Evolutionary conservation across 1,140 invertebrate genomes (phyloP).

Genomic region (Rhyzopertha dominica): DNA sequence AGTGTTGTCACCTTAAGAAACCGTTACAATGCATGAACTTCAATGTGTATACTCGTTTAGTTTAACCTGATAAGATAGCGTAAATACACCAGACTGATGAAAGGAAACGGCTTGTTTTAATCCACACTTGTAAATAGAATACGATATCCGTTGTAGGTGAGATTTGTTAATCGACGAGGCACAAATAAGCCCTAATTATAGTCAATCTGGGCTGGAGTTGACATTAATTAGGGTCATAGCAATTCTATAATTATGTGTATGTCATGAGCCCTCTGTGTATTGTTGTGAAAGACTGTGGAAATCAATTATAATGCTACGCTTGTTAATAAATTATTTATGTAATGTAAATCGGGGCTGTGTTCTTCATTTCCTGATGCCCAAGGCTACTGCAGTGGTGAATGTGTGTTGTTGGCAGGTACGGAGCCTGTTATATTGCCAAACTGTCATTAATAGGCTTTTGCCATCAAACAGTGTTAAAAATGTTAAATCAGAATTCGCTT

Average conservation of each 20-base stretch:
- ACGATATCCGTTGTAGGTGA: too few species aligned
- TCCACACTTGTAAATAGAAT: conserved; percentile 7
- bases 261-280: conserved; percentile 20
- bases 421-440: too few species aligned
- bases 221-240: conserved; percentile 11
- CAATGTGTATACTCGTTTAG: too few species aligned
- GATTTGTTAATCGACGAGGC: too few species aligned
- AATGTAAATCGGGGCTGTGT: conserved; percentile 5
- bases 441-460: too few species aligned
- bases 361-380: conserved; percentile 1
- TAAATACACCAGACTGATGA: too few species aligned
- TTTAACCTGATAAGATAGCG: too few species aligned
- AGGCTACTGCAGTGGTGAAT: neutral
- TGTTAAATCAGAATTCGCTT: too few species aligned
- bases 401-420: too few species aligned
- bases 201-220: conserved; percentile 20
- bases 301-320: conserved; percentile 18
- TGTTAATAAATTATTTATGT: conserved; percentile 22
- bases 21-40: too few species aligned
- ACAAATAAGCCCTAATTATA: conserved; percentile 8
- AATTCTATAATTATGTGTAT: conserved; percentile 13
- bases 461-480: too few species aligned
- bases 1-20: too few species aligned
- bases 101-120: neutral
- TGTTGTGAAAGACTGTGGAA: conserved; percentile 14